Evolutionary conservation across 2,888 invertebrate genomes (phyloP), one percentile per base, ranked within the genome.

Genomic region (Cerastoderma edule): DNA sequence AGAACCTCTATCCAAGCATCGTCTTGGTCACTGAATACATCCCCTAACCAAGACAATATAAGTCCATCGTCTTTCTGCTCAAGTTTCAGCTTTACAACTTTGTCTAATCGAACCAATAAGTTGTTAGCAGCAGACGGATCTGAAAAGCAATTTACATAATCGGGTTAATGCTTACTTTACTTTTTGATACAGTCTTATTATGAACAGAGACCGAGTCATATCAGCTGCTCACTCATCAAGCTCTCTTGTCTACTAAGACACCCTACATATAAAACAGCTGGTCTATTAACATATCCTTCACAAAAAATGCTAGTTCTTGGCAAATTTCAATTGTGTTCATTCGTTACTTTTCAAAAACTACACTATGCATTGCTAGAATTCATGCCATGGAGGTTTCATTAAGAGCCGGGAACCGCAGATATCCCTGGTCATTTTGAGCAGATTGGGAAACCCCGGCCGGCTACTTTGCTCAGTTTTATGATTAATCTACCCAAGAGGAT

Each of bases 1-100:
- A 60, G 66, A 22, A 80, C 76, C 60, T 87, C 85, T n/a, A 88
- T 80, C 86, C 86, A 86, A 19, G 57, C 75, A 72, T 89, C 88
- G 78, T 89, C 89, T 63, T 89, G 89, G 33, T 88, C 88, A 24
- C 75, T 69, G 75, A 83, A 89, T 30, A 88, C 64, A 30, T 72
- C 48, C 19, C 78, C 76, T 63, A 89, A 72, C 89, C 87, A 88
- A 67, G 68, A 60, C 32, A 82, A 80, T 22, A 66, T n/a, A n/a
- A 65, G 19, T 10, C 35, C 33, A n/a, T 32, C 32, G n/a, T 66
- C 50, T 8, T 48, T 16, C 13, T 32, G 10, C 24, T 53, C 66
- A n/a, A 64, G 35, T 8, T 3, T 64, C 13, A 30, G 16, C 27
- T 72, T 67, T 32, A 72, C 48, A 35, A 56, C 65, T 24, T 6